Evolutionary conservation across 2,113 vertebrate species (phyloP).

Genomic region (Lynx canadensis): DNA sequence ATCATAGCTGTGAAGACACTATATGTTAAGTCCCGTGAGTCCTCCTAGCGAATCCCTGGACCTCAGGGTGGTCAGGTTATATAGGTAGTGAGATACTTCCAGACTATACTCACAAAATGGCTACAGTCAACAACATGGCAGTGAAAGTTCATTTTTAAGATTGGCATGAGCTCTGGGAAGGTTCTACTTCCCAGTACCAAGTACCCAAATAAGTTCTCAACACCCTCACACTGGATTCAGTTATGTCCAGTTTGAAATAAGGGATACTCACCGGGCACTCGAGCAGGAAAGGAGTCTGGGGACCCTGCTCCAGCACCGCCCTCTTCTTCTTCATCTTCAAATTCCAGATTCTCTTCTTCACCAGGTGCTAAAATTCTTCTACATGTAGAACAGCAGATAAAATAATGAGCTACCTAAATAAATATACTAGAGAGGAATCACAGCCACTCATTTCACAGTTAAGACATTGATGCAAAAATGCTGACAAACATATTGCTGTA

Average conservation of each 20-base stretch:
- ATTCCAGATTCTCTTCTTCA: constrained; percentile 97
- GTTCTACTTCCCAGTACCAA: background rate
- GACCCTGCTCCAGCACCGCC: constrained; percentile 92
- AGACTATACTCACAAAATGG: background rate
- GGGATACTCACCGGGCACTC: constrained; percentile 91
- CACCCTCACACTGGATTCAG: background rate
- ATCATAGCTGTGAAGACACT: background rate
- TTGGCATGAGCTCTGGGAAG: background rate
- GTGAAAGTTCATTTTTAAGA: background rate
- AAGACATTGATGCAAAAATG: background rate
- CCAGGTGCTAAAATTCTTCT: constrained; percentile 98
- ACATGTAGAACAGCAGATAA: constrained; percentile 39
- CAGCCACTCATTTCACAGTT: background rate
- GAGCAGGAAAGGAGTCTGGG: constrained; percentile 89
- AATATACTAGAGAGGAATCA: background rate
- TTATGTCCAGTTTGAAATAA: background rate
- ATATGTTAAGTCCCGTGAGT: background rate
- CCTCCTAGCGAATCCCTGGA: background rate
- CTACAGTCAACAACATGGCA: background rate
- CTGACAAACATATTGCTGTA: background rate
- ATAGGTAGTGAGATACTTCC: background rate
- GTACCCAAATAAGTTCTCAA: background rate
- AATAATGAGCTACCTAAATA: background rate
- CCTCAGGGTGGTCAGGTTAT: background rate
- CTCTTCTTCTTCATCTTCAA: constrained; percentile 97